phyloP scores from a whole-genome alignment of 2,888 invertebrate species.

The Ganaspis brasiliensis region DNA sequence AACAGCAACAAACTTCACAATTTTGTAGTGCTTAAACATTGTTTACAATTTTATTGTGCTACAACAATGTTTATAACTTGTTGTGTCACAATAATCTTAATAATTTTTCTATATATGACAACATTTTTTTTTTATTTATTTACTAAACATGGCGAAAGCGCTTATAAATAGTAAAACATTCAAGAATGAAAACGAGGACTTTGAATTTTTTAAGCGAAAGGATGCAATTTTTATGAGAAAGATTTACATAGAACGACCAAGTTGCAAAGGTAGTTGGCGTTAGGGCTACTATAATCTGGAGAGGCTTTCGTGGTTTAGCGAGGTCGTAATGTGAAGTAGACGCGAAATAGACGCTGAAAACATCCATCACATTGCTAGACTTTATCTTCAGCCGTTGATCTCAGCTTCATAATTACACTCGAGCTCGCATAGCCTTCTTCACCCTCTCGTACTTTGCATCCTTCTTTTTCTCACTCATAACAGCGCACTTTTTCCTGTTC shows the following conservation, averaged over 20 bases:
- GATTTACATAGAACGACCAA: constrained; percentile 78
- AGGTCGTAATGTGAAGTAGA: constrained; percentile 77
- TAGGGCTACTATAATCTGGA: constrained; percentile 65
- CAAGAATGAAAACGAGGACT: too few species aligned
- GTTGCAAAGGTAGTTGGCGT: constrained; percentile 68
- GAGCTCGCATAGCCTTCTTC: constrained; percentile 67
- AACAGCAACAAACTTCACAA: too few species aligned
- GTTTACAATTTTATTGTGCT: too few species aligned
- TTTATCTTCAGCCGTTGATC: constrained; percentile 78
- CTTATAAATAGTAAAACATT: too few species aligned
- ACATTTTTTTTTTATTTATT: too few species aligned
- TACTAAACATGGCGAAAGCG: too few species aligned
- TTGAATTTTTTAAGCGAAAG: background rate
- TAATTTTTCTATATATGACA: too few species aligned
- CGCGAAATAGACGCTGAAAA: constrained; percentile 79
- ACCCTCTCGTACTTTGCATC: constrained; percentile 59
- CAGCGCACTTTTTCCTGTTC: constrained; percentile 24
- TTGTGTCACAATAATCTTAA: too few species aligned
- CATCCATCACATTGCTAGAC: constrained; percentile 78
- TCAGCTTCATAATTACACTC: constrained; percentile 80
- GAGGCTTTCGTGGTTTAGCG: constrained; percentile 55
- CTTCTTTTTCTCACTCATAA: constrained; percentile 51
- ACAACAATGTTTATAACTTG: too few species aligned
- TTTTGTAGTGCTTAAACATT: too few species aligned
- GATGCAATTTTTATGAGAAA: constrained; percentile 69